phyloP scores from a whole-genome alignment of 2,888 invertebrate genomes.

The Sminthurinus aureus region DNA sequence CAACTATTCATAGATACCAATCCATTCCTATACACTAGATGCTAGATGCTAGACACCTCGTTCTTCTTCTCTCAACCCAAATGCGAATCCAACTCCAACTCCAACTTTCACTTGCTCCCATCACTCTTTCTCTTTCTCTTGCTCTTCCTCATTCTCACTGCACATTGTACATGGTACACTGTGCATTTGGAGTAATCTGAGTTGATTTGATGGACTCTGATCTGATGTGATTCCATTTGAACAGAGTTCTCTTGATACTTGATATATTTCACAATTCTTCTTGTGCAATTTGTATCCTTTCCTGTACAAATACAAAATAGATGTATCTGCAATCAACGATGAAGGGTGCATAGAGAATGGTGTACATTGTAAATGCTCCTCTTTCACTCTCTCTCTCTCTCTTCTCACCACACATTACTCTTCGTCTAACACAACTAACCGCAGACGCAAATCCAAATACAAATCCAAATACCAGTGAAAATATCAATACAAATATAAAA shows the following conservation, averaged over 20 bases:
- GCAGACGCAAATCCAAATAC: background rate
- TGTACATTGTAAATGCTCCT: too few species aligned
- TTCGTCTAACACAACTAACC: background rate
- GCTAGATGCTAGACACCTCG: background rate
- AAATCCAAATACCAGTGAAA: background rate
- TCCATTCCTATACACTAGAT: background rate
- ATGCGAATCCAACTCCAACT: too few species aligned
- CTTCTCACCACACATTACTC: slow-evolving; percentile 14
- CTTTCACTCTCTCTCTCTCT: background rate
- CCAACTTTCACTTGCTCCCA: background rate
- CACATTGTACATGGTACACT: too few species aligned
- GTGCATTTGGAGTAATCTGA: slow-evolving; percentile 6
- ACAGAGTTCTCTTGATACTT: background rate
- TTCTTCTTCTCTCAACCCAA: too few species aligned
- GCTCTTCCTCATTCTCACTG: background rate
- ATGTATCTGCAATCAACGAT: too few species aligned
- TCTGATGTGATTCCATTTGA: slow-evolving; percentile 27
- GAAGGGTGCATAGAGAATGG: too few species aligned
- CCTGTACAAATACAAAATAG: background rate
- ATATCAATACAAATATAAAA: background rate
- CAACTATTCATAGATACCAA: slow-evolving; percentile 16
- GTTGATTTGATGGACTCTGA: slow-evolving; percentile 28
- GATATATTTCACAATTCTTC: slow-evolving; percentile 19
- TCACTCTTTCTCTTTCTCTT: background rate
- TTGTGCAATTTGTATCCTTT: background rate